A percentile compares a stretch with the other conserved stretches of the same genome.
Evolutionary conservation across 2,797 vertebrate species (phyloP).

Genomic region (Borostomias antarcticus): DNA sequence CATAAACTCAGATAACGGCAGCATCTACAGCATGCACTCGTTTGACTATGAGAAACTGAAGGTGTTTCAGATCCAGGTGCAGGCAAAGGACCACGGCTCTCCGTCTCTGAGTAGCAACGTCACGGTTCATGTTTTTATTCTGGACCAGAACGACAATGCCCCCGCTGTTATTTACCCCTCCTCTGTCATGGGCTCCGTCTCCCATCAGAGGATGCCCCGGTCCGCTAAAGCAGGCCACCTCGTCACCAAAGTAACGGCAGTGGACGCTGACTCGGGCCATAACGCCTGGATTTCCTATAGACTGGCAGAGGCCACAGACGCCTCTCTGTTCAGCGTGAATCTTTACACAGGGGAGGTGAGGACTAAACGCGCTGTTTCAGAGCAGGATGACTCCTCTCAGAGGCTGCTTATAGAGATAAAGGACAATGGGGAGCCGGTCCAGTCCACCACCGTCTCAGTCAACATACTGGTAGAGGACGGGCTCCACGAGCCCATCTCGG

Average conservation of each 20-base stretch:
- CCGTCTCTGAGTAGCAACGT: slow-evolving; percentile 67
- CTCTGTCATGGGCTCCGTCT: slow-evolving; percentile 55
- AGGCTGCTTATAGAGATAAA: slow-evolving; percentile 43
- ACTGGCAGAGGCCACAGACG: slow-evolving; percentile 32
- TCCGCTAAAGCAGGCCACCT: slow-evolving; percentile 39
- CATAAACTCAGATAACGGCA: slow-evolving; percentile 61
- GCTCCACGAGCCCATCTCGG: slow-evolving; percentile 46
- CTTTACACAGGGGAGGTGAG: slow-evolving; percentile 60
- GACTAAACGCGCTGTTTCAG: slow-evolving; percentile 45
- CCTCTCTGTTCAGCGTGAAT: slow-evolving; percentile 44
- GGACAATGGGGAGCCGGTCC: slow-evolving; percentile 39
- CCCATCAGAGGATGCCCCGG: slow-evolving; percentile 63
- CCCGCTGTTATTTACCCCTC: slow-evolving; percentile 67
- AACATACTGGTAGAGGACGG: slow-evolving; percentile 34
- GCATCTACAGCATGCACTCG: slow-evolving; percentile 57
- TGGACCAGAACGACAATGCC: slow-evolving; percentile 70
- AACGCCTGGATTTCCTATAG: slow-evolving; percentile 49
- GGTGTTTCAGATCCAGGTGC: slow-evolving; percentile 52
- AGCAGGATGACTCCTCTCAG: slow-evolving; percentile 41
- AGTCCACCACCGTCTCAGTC: slow-evolving; percentile 37
- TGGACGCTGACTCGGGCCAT: slow-evolving; percentile 42
- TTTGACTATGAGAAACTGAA: slow-evolving; percentile 66
- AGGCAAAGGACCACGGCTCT: slow-evolving; percentile 61
- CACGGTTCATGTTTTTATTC: slow-evolving; percentile 67
- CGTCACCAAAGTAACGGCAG: slow-evolving; percentile 39